These are phyloP conservation scores for Antechinus flavipes DNA, from an alignment of 2,113 vertebrate species.

Conservation along the genomic window DNA sequence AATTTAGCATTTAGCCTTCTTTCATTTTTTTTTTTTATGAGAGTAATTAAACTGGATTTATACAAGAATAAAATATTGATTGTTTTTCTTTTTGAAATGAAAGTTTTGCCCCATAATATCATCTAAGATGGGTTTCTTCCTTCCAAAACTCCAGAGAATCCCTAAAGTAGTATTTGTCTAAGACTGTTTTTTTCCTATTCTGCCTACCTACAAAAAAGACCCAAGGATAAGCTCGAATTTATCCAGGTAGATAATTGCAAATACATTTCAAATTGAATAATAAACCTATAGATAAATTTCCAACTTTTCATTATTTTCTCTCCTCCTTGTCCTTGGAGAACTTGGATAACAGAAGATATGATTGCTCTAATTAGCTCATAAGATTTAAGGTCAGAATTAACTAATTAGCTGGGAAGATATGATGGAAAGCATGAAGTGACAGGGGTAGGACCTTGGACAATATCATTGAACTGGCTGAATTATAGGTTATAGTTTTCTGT, in stretches of 20 bases:
- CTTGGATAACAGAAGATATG: background rate
- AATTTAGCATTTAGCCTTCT: background rate
- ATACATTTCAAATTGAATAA: background rate
- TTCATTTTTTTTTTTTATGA: background rate
- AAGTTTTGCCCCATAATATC: background rate
- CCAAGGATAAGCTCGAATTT: background rate
- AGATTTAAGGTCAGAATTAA: conserved; percentile 42
- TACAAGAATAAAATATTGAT: background rate
- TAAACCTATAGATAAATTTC: too few species aligned
- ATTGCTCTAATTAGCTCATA: conserved; percentile 15
- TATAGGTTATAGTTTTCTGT: conserved; percentile 44
- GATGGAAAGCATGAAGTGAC: conserved; percentile 27
- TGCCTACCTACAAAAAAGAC: accelerated
- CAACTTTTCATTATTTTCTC: background rate
- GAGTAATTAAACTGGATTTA: background rate
- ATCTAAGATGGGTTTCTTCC: background rate
- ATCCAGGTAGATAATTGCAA: background rate
- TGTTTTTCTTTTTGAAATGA: background rate
- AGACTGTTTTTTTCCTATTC: background rate
- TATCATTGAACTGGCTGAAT: conserved; percentile 60
- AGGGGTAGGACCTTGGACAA: conserved; percentile 17
- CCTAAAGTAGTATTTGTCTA: background rate
- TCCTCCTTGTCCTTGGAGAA: background rate
- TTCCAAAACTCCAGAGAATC: background rate
- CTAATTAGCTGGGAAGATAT: conserved; percentile 44